Evolutionary conservation across 2,888 invertebrate species (phyloP), one percentile per base, ranked within the genome.

Genomic region (Clostera curtula): DNA sequence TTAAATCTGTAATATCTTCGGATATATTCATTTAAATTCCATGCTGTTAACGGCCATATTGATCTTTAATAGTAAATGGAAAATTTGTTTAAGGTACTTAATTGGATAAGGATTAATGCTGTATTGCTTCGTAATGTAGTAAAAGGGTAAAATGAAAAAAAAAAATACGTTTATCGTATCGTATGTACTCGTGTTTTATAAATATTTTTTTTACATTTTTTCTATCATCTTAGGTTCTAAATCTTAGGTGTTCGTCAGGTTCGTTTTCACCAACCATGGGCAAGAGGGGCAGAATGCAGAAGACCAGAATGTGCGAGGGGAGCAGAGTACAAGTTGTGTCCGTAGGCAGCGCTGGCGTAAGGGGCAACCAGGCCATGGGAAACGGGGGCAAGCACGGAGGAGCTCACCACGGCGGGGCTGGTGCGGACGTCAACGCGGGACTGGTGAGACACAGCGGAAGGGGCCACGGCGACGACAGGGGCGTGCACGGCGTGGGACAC

Each of bases 401-500:
- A 56, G 34, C 59, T 33, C 24, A 63, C 51, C 4, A 66, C 42
- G 8, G 67, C 63, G 31, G 62, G 63, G 40, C 61, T 66, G 39
- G 53, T 40, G 48, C 57, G 65, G 18, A 63, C 56, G 34, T 79
- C 74, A 3, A 74, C 66, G 27, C 85, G 80, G 49, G 86, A 85
- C 51, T 86, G 85, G 57, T 80, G 84, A 9, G 84, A 84, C 10
- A 85, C 84, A 27, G 73, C 74, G 18, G 85, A 55, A 15, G 84
- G 72, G 25, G 77, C 77, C 13, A 56, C 43, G 25, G 54, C 55
- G 33, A 44, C 46, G 29, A 52, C 72, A 27, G 60, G 69, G 47
- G 59, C 50, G 32, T 58, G 62, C 27, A 50, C 40, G 25, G 60
- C 54, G 41, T 67, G 64, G 12, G 59, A 27, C 15, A 60, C 40